phyloP scores from a whole-genome alignment of 2,797 vertebrate species.

The Crocodylus rhombifer region DNA sequence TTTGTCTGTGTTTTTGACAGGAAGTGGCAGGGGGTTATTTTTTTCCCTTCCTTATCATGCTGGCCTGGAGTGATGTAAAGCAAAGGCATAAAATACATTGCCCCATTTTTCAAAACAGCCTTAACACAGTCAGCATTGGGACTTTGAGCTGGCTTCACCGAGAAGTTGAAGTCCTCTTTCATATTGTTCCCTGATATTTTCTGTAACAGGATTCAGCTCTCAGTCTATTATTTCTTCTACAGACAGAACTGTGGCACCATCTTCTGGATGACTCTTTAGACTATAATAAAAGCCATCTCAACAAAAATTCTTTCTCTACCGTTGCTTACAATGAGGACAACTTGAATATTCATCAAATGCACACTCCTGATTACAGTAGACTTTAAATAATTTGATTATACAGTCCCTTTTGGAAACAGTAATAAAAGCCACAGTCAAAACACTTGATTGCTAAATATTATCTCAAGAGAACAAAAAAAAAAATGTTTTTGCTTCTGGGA shows the following conservation, averaged over 20 bases:
- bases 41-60: conserved; percentile 1
- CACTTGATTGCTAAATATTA: conserved; percentile 70
- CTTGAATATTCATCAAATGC: conserved; percentile 83
- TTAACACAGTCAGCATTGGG: conserved; percentile 44
- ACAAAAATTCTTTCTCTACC: conserved; percentile 44
- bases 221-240: conserved; percentile 43
- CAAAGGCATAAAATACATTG: conserved; percentile 53
- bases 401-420: conserved; percentile 71
- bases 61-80: conserved; percentile 62
- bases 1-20: not conserved
- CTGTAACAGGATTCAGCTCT: not conserved
- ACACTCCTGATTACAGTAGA: conserved; percentile 73
- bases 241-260: conserved; percentile 80
- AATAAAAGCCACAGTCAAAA: conserved; percentile 63
- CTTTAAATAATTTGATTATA: conserved; percentile 79
- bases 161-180: conserved; percentile 38
- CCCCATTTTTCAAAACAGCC: conserved; percentile 60
- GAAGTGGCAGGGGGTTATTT: not conserved
- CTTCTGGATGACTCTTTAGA: conserved; percentile 79
- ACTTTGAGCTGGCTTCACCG: conserved; percentile 43
- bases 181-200: conserved; percentile 9
- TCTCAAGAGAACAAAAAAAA: conserved; percentile 44
- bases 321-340: conserved; percentile 66
- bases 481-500: conserved; percentile 33
- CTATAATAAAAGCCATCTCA: conserved; percentile 60